Percentiles rank a stretch among this genome's conserved stretches.
These are phyloP conservation scores for Rhinogobio ventralis DNA, from an alignment of 2,797 vertebrate genomes.

Conservation along the genomic window DNA sequence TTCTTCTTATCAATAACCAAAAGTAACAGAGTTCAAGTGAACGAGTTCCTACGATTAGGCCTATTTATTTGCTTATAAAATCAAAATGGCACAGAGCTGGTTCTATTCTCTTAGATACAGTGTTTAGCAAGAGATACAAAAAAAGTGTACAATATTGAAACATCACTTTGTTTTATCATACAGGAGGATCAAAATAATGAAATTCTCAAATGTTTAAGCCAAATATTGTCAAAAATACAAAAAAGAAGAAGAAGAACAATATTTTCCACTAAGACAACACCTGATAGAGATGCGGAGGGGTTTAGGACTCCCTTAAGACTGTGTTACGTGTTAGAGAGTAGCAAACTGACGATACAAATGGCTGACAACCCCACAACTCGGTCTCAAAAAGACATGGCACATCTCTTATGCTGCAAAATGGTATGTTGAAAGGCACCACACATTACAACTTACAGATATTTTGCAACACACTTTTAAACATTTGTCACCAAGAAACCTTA, in stretches of 20 bases:
- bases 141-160: slow-evolving; percentile 79
- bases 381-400: slow-evolving; percentile 63
- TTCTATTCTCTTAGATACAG: slow-evolving; percentile 78
- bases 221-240: slow-evolving; percentile 64
- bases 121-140: slow-evolving; percentile 81
- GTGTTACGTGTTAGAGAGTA: slow-evolving; percentile 66
- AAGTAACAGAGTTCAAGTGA: slow-evolving; percentile 39
- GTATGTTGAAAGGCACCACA: slow-evolving; percentile 91
- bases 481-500: slow-evolving; percentile 83
- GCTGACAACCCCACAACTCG: slow-evolving; percentile 66
- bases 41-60: slow-evolving; percentile 41
- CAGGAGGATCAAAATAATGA: slow-evolving; percentile 75
- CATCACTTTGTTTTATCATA: slow-evolving; percentile 73
- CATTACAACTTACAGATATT: slow-evolving; percentile 84
- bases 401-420: slow-evolving; percentile 68
- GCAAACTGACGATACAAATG: slow-evolving; percentile 66
- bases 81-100: slow-evolving; percentile 75
- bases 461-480: slow-evolving; percentile 83
- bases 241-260: slow-evolving; percentile 56
- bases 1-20: background rate
- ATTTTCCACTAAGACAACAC: slow-evolving; percentile 71
- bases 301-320: slow-evolving; percentile 62
- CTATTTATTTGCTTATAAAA: slow-evolving; percentile 82
- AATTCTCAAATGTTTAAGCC: slow-evolving; percentile 72
- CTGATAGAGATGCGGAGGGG: slow-evolving; percentile 71